Evolutionary conservation across 2,888 invertebrate species (phyloP), one percentile per base, ranked within the genome.

Genomic region (Lypha dubia): DNA sequence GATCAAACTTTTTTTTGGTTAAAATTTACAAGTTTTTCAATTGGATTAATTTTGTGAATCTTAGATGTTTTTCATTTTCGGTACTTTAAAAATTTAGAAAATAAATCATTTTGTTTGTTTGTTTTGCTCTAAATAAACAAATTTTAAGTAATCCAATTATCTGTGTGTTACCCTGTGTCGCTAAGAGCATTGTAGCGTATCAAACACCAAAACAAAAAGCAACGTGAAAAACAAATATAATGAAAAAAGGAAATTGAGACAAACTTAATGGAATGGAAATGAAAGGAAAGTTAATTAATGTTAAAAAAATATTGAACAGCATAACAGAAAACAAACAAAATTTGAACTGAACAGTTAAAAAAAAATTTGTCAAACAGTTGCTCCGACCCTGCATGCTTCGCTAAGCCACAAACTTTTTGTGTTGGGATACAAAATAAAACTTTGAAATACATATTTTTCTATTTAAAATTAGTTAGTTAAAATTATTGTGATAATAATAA

Each of bases 191-290:
- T 71, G 24, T 41, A 74, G 60, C 51, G 74, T 17, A 28, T 62
- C 32, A 13, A 32, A 35, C 44, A 32, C 24, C 38, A 22, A n/a
- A 32, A 38, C 38, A 75, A 49, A 67, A 11, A 56, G 5, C 22
- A 60, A 49, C 17, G n/a, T 15, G 24, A 46, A 46, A 46, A 46
- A 22, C 44, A 51, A 51, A 77, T 15, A 7, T 13, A 49, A 68
- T 46, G n/a, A n/a, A n/a, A 58, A 73, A 70, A 74, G 73, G 22
- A 79, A 74, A 83, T 46, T 49, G 68, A 68, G 49, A 63, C 68
- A 79, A 79, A 74, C 74, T 83, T 79, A 83, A 79, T 83, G 79
- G 63, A 41, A 74, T 74, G 83, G 73, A 83, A 83, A 83, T 74
- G 56, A 81, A 56, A 62, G 51, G 53, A 83, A 74, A 74, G 62